Conservation (phyloP, 2,797 vertebrate genomes). For the Acropternis orthonyx region DNA sequence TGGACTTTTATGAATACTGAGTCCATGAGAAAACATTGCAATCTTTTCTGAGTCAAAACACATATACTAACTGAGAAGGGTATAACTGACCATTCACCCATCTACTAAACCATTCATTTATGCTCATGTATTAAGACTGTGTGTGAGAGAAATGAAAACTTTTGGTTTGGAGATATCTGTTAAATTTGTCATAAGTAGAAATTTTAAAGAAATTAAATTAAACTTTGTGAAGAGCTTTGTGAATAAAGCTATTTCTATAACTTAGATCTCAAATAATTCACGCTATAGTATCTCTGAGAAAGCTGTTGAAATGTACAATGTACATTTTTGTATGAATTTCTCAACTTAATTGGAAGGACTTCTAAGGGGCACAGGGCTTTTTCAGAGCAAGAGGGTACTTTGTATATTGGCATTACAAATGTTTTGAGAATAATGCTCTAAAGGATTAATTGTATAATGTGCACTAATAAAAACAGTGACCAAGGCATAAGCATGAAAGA, state of each 20-base stretch:
- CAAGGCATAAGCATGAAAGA: slow-evolving; percentile 1
- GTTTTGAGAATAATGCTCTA: background rate
- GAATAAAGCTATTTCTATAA: background rate
- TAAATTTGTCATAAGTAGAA: background rate
- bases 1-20: background rate
- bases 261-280: background rate
- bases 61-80: background rate
- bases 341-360: background rate
- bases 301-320: background rate
- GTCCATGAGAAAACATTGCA: background rate
- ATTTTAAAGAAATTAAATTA: background rate
- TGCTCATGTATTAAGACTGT: background rate
- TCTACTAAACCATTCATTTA: background rate
- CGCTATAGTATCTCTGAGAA: background rate
- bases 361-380: background rate
- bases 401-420: background rate
- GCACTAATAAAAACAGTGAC: background rate
- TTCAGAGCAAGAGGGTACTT: background rate
- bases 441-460: background rate
- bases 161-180: background rate
- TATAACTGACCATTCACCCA: background rate
- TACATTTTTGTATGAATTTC: background rate
- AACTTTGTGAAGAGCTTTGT: background rate
- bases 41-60: background rate
- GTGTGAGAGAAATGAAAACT: background rate